Evolutionary conservation across 2,113 vertebrate genomes (phyloP).

Genomic region (Rhizomys pruinosus): DNA sequence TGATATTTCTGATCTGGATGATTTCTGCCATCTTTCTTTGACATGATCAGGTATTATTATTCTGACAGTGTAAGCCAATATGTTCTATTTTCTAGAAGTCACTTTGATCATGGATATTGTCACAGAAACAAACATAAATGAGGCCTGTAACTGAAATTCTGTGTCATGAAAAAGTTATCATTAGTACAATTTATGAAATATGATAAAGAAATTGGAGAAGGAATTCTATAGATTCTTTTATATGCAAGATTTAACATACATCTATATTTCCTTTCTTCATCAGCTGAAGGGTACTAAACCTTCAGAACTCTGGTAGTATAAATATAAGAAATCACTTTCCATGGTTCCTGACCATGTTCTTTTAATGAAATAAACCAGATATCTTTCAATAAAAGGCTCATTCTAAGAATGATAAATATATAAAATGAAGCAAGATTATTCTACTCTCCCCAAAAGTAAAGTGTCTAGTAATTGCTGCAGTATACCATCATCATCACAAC

Average conservation of each 20-base stretch:
- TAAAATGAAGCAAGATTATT: background rate
- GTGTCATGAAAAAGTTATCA: background rate
- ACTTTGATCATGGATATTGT: too few relatives aligned
- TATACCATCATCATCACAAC: too few relatives aligned
- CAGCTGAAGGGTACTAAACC: background rate
- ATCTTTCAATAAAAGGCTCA: background rate
- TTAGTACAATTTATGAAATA: background rate
- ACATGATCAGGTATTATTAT: too few relatives aligned
- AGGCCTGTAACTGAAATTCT: background rate
- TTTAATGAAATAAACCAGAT: background rate
- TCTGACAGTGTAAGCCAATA: too few relatives aligned
- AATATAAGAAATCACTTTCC: background rate
- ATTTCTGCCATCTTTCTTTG: too few relatives aligned
- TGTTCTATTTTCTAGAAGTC: too few relatives aligned
- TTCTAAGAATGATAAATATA: background rate
- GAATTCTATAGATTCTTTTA: background rate
- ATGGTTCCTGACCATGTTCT: background rate
- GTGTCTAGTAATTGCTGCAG: background rate
- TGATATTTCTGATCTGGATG: too few relatives aligned
- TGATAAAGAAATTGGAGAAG: background rate
- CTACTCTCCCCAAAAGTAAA: background rate
- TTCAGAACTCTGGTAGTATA: background rate
- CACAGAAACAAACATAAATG: too few relatives aligned
- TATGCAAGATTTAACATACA: background rate
- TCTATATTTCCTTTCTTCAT: background rate